Conservation (phyloP, 2,888 invertebrate genomes). For the Drosophila testacea region DNA sequence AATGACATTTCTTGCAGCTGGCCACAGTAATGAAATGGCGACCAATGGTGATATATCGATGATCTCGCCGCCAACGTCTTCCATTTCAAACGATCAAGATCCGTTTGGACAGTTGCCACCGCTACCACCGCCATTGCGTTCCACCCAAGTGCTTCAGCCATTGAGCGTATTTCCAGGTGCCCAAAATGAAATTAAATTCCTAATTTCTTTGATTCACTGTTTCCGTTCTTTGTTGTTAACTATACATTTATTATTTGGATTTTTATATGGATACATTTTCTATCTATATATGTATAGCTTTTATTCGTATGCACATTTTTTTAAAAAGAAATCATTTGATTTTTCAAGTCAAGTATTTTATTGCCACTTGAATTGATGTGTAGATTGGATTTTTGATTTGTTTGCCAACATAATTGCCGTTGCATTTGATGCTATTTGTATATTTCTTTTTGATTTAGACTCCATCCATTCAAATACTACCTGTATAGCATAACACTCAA, state of each 20-base stretch:
- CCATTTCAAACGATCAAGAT: conserved; percentile 86
- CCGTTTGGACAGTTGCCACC: conserved; percentile 86
- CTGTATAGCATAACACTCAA: conserved; percentile 23
- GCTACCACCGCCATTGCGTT: conserved; percentile 86
- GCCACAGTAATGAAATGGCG: conserved; percentile 86
- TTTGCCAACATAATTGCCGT: conserved; percentile 53
- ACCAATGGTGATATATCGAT: conserved; percentile 85
- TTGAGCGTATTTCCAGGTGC: conserved; percentile 86
- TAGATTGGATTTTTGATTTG: conserved; percentile 69
- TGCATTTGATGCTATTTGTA: conserved; percentile 38
- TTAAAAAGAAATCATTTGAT: conserved; percentile 31
- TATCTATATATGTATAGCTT: conserved; percentile 22
- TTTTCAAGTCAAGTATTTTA: conserved; percentile 52
- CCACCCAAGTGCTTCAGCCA: conserved; percentile 86
- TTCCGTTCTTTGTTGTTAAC: conserved; percentile 46
- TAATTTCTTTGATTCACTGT: background rate
- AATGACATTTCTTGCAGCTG: conserved; percentile 72
- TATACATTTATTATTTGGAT: conserved; percentile 26
- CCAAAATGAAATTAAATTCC: conserved; percentile 4
- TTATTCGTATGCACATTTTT: conserved; percentile 46
- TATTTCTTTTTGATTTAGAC: conserved; percentile 37
- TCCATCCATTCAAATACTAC: conserved; percentile 38
- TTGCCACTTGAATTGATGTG: conserved; percentile 74
- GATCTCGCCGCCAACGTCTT: conserved; percentile 86
- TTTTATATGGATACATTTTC: conserved; percentile 15